phyloP scores from a whole-genome alignment of 1,140 invertebrate genomes.

The Dreissena rostriformis region DNA sequence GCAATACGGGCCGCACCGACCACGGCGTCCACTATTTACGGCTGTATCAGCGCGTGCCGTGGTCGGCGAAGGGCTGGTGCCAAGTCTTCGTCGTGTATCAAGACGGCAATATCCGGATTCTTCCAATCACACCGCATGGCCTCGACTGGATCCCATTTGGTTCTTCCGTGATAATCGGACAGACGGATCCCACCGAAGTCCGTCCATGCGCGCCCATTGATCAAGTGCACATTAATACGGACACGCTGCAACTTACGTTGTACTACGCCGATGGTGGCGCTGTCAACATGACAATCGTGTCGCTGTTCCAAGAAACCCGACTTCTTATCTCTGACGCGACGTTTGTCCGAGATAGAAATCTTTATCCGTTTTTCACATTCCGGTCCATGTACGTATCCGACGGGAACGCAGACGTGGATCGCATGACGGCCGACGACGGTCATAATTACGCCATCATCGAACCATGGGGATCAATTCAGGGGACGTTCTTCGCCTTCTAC shows the following conservation, averaged over 20 bases:
- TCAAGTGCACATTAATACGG: slow-evolving; percentile 55
- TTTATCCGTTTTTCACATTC: slow-evolving; percentile 64
- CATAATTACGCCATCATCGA: slow-evolving; percentile 41
- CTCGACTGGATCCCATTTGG: slow-evolving; percentile 75
- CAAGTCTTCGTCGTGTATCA: slow-evolving; percentile 72
- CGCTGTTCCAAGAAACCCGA: slow-evolving; percentile 55
- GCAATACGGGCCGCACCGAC: slow-evolving; percentile 15
- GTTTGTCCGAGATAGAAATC: slow-evolving; percentile 17
- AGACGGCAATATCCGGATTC: slow-evolving; percentile 66
- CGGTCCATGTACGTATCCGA: slow-evolving; percentile 70
- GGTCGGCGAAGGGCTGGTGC: slow-evolving; percentile 52
- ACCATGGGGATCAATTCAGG: slow-evolving; percentile 50
- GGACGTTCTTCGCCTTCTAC: slow-evolving; percentile 25
- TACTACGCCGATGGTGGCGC: slow-evolving; percentile 59
- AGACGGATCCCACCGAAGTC: slow-evolving; percentile 46
- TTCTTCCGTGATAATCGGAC: slow-evolving; percentile 69
- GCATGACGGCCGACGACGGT: slow-evolving; percentile 61
- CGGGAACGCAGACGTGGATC: slow-evolving; percentile 69
- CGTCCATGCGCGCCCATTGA: slow-evolving; percentile 63
- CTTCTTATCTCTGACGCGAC: slow-evolving; percentile 49
- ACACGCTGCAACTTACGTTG: slow-evolving; percentile 47
- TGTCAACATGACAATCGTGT: slow-evolving; percentile 45
- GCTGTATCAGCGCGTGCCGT: slow-evolving; percentile 58
- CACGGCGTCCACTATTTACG: slow-evolving; percentile 56
- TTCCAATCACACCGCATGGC: slow-evolving; percentile 67